phyloP scores from a whole-genome alignment of 2,113 vertebrate genomes.

The Xenus cinereus region DNA sequence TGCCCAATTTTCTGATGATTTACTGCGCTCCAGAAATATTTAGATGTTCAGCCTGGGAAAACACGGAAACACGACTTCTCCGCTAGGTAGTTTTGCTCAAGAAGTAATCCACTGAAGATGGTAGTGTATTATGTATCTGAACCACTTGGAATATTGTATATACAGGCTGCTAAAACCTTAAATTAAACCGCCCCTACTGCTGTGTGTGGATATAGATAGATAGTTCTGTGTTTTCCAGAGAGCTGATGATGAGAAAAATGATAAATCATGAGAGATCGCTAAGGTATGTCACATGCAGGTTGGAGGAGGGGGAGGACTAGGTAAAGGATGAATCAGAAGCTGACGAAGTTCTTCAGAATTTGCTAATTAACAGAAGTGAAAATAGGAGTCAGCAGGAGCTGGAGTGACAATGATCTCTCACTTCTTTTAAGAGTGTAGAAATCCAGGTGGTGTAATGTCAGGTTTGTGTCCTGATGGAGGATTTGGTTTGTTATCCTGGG shows the following conservation, averaged over 20 bases:
- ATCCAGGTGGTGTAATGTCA: neutral
- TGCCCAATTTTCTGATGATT: neutral
- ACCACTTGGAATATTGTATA: neutral
- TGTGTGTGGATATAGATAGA: neutral
- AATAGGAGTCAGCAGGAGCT: neutral
- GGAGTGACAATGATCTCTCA: neutral
- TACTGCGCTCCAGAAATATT: neutral
- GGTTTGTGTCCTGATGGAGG: neutral
- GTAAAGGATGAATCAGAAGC: constrained; percentile 37
- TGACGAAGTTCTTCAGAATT: constrained; percentile 34
- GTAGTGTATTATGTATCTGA: neutral
- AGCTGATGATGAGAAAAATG: neutral
- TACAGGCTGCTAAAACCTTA: neutral
- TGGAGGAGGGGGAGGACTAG: neutral
- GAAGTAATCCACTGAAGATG: neutral
- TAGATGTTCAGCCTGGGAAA: neutral
- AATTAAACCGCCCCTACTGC: neutral
- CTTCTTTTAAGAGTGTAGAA: neutral
- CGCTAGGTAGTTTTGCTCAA: neutral
- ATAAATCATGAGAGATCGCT: neutral
- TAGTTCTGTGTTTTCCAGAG: neutral
- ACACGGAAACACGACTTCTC: neutral
- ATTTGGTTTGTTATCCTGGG: neutral
- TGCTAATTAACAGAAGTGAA: neutral
- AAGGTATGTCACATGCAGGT: neutral